Evolutionary conservation across 2,888 invertebrate genomes (phyloP).

Genomic region (Mimumesa dahlbomi): DNA sequence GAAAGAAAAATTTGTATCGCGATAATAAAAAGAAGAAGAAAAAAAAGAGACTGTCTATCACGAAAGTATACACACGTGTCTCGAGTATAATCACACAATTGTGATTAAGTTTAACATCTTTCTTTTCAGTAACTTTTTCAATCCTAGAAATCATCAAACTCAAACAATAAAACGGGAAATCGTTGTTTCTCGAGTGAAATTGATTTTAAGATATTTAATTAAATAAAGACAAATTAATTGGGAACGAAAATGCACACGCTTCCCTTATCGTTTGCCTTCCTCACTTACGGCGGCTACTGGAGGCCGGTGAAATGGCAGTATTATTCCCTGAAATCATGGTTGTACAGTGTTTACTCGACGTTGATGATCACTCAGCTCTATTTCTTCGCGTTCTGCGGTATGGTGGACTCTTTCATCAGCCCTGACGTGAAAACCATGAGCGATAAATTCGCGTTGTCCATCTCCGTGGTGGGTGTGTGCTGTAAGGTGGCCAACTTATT

Average conservation of each 20-base stretch:
- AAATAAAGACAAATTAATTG: no score
- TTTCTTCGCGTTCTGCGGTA: slow-evolving; percentile 27
- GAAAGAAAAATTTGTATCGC: no score
- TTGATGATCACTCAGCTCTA: slow-evolving; percentile 39
- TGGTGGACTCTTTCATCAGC: slow-evolving; percentile 36
- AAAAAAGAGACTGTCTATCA: no score
- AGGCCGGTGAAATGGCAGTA: slow-evolving; percentile 40
- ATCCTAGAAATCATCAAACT: no score
- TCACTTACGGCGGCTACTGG: slow-evolving; percentile 55
- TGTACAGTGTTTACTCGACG: slow-evolving; percentile 44
- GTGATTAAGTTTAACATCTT: no score
- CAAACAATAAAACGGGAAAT: no score
- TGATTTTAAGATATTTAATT: no score
- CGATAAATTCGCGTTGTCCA: slow-evolving; percentile 55
- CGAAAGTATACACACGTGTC: no score
- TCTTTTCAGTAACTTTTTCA: no score
- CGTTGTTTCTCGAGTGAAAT: no score
- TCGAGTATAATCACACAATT: no score
- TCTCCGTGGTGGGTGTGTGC: slow-evolving; percentile 58
- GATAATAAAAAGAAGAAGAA: no score
- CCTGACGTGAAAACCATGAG: slow-evolving; percentile 41
- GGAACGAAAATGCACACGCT: slow-evolving; percentile 43
- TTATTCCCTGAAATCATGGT: slow-evolving; percentile 27
- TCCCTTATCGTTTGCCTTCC: slow-evolving; percentile 44
- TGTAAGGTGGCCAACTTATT: slow-evolving; percentile 57